A percentile compares a stretch with the other conserved stretches of the same genome.
Conservation (phyloP, 2,113 vertebrate species). For the Pipra filicauda region DNA sequence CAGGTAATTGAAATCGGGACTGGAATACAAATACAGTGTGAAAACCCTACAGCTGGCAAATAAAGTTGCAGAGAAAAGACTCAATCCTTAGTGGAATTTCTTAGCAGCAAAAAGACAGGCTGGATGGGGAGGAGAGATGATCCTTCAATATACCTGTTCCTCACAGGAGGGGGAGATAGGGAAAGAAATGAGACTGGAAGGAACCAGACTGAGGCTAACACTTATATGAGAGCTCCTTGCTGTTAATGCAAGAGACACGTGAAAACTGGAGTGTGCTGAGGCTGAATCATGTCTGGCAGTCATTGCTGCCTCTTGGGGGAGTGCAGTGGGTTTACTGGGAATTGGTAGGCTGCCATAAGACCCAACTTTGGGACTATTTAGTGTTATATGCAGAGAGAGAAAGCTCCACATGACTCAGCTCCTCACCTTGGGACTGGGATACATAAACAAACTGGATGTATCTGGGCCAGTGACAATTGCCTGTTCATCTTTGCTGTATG, state of each 20-base stretch:
- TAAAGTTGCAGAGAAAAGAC: conserved; percentile 12
- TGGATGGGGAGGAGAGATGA: background rate
- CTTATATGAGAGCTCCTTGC: background rate
- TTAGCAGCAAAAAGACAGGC: background rate
- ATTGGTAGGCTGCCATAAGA: background rate
- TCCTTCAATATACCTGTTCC: background rate
- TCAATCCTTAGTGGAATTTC: conserved; percentile 5
- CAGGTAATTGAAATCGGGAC: conserved; percentile 69
- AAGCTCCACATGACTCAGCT: background rate
- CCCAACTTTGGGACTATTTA: background rate
- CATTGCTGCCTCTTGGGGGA: background rate
- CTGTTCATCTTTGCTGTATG: background rate
- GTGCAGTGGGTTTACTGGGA: background rate
- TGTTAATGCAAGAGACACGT: background rate
- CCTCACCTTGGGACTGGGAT: background rate
- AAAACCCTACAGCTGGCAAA: conserved; percentile 18
- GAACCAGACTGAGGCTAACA: background rate
- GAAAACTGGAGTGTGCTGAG: background rate
- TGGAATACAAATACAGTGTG: conserved; percentile 50
- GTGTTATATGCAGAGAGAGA: background rate
- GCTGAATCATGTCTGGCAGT: background rate
- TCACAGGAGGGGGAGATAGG: background rate
- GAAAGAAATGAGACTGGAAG: background rate
- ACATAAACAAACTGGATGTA: background rate
- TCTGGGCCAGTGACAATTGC: background rate